A percentile compares a stretch with the other conserved stretches of the same genome.
Evolutionary conservation across 2,888 invertebrate species (phyloP).

Genomic region (Norana najaformis): DNA sequence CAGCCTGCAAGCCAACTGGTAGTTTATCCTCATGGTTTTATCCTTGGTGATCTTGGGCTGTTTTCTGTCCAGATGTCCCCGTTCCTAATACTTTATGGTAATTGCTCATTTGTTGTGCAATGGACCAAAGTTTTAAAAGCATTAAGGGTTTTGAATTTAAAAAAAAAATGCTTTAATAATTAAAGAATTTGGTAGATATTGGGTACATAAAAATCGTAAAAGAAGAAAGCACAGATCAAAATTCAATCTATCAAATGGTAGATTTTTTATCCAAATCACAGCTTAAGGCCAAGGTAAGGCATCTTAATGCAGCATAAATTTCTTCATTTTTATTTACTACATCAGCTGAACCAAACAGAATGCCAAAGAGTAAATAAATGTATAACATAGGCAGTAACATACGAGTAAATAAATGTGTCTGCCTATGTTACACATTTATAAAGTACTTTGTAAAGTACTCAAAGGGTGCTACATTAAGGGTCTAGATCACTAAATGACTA

Average conservation of each 20-base stretch:
- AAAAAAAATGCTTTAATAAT: neutral
- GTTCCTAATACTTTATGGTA: too few species aligned
- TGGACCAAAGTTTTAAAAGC: neutral
- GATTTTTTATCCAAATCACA: neutral
- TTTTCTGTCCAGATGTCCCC: too few species aligned
- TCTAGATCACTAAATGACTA: neutral
- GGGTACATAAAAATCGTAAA: neutral
- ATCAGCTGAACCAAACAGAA: neutral
- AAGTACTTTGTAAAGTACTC: neutral
- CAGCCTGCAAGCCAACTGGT: too few species aligned
- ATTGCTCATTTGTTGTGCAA: neutral
- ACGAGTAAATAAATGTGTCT: too few species aligned
- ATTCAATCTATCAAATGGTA: neutral
- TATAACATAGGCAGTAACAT: neutral
- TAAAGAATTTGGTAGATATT: neutral
- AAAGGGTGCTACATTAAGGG: neutral
- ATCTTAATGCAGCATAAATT: neutral
- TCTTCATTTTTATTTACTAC: neutral
- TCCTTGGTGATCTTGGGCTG: too few species aligned
- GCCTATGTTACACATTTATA: too few species aligned
- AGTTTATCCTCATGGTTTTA: too few species aligned
- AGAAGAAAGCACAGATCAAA: neutral
- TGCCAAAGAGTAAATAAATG: neutral
- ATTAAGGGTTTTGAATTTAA: neutral
- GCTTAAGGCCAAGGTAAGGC: neutral